Percentiles rank a stretch among this genome's conserved stretches.
phyloP scores from a whole-genome alignment of 2,113 vertebrate genomes.

The Epinephelus moara region DNA sequence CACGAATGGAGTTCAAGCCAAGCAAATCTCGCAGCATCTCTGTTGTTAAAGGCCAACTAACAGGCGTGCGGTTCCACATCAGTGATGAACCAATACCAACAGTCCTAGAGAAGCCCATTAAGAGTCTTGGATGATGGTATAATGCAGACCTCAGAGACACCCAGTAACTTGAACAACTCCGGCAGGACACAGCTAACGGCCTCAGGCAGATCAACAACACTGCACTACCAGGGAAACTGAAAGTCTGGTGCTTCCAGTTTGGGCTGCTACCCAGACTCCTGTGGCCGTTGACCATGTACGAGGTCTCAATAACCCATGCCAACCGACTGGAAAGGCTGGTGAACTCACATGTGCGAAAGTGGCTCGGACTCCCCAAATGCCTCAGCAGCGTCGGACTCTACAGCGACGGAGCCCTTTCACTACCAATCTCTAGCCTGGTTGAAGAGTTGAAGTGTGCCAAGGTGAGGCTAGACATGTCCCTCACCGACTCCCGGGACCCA shows the following conservation, averaged over 20 bases:
- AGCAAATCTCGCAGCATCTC: too few species aligned
- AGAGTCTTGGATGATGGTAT: neutral
- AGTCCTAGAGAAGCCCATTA: neutral
- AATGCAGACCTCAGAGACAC: neutral
- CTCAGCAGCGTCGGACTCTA: neutral
- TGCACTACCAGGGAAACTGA: neutral
- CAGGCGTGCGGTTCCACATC: too few species aligned
- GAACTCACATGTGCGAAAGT: neutral
- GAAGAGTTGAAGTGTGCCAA: too few species aligned
- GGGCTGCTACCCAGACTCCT: neutral
- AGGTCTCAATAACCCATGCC: neutral
- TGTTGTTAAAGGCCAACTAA: too few species aligned
- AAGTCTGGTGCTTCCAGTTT: neutral
- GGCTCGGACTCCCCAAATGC: too few species aligned
- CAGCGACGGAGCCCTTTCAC: too few species aligned
- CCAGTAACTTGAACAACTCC: neutral
- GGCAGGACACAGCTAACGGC: neutral
- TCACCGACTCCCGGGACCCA: too few species aligned
- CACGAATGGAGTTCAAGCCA: too few species aligned
- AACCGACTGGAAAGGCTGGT: neutral
- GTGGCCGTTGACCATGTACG: neutral
- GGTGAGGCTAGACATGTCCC: too few species aligned
- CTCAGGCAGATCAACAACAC: constrained; percentile 4
- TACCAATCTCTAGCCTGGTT: too few species aligned
- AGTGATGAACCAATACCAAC: neutral